phyloP scores from a whole-genome alignment of 2,888 invertebrate genomes.

The Ophion costatus region DNA sequence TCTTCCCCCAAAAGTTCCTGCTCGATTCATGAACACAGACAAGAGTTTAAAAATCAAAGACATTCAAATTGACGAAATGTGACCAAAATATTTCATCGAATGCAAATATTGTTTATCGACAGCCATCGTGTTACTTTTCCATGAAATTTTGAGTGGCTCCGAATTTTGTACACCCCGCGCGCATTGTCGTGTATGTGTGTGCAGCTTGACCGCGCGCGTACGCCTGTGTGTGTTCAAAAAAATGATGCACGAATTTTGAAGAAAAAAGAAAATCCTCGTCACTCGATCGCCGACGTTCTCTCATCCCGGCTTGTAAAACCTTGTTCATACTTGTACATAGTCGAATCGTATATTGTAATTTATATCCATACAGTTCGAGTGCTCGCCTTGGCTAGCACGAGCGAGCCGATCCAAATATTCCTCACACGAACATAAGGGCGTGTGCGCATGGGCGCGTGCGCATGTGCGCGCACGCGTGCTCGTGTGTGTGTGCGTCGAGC shows the following conservation, averaged over 20 bases:
- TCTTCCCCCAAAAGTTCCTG: too few relatives aligned
- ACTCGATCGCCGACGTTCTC: slow-evolving; percentile 53
- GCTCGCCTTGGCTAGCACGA: slow-evolving; percentile 70
- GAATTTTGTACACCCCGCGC: not conserved
- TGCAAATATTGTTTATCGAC: too few relatives aligned
- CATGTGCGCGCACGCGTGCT: not conserved
- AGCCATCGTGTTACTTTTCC: not conserved
- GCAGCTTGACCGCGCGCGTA: not conserved
- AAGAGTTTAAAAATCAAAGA: too few relatives aligned
- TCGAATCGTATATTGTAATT: slow-evolving; percentile 74
- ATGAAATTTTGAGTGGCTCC: not conserved
- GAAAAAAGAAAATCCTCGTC: slow-evolving; percentile 15
- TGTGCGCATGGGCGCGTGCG: not conserved
- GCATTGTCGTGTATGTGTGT: not conserved
- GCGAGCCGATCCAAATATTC: slow-evolving; percentile 23
- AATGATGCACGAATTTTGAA: slow-evolving; percentile 14
- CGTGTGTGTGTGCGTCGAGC: not conserved
- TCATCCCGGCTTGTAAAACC: slow-evolving; percentile 75
- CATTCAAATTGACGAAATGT: too few relatives aligned
- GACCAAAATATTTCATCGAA: too few relatives aligned
- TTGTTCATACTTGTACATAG: slow-evolving; percentile 80
- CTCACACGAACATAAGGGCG: not conserved
- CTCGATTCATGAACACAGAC: too few relatives aligned
- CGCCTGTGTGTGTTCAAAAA: not conserved
- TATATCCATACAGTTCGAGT: slow-evolving; percentile 70